Evolutionary conservation across 1,140 invertebrate genomes (phyloP).

Genomic region (Dryas iulia): DNA sequence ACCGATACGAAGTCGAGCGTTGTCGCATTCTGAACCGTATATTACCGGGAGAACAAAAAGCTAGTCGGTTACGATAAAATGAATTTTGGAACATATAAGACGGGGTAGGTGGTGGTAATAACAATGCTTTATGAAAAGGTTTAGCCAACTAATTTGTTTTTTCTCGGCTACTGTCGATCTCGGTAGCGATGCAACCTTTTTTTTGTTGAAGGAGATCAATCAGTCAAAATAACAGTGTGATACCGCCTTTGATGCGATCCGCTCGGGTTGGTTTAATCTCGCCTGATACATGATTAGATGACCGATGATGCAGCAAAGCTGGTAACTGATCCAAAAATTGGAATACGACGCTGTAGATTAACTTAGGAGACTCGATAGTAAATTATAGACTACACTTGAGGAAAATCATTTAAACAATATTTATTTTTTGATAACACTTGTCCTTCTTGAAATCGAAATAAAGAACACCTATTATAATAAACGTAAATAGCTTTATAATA

Average conservation of each 20-base stretch:
- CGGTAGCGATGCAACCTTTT: conserved; percentile 76
- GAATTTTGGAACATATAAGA: conserved; percentile 45
- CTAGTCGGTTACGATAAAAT: conserved; percentile 38
- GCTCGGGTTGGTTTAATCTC: conserved; percentile 76
- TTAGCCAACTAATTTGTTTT: conserved; percentile 80
- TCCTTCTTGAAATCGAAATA: not conserved
- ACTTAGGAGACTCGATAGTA: conserved; percentile 33
- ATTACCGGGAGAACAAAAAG: conserved; percentile 35
- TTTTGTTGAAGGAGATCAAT: conserved; percentile 77
- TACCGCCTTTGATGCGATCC: conserved; percentile 78
- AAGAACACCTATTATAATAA: not conserved
- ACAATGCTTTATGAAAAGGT: conserved; percentile 79
- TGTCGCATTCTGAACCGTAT: conserved; percentile 52
- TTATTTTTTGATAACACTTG: not conserved
- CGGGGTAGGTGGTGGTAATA: conserved; percentile 75
- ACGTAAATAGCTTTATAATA: not conserved
- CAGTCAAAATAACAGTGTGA: conserved; percentile 81
- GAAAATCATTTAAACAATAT: not conserved
- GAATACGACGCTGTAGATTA: conserved; percentile 58
- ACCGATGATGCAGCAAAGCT: conserved; percentile 75
- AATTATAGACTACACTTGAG: conserved; percentile 6
- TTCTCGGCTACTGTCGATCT: conserved; percentile 79
- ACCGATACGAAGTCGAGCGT: conserved; percentile 30
- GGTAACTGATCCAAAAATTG: conserved; percentile 71
- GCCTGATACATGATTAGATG: conserved; percentile 77